A percentile compares a stretch with the other conserved stretches of the same genome.
phyloP scores from a whole-genome alignment of 2,888 invertebrate species.

The Teinopalpus imperialis region DNA sequence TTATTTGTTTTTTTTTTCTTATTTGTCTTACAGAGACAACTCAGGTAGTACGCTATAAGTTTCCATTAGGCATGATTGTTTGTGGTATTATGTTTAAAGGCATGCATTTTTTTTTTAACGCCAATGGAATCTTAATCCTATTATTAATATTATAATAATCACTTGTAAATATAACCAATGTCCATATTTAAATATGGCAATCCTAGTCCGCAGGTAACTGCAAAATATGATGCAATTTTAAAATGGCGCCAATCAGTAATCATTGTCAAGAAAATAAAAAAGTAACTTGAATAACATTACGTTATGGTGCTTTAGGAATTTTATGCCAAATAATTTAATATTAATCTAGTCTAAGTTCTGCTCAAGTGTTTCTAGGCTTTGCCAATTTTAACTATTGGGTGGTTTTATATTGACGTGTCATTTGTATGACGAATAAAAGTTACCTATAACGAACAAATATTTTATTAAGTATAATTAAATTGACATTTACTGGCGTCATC shows the following conservation, averaged over 20 bases:
- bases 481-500: too few species aligned
- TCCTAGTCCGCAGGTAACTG: constrained; percentile 26
- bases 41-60: constrained; percentile 5
- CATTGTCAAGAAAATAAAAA: constrained; percentile 2
- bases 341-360: constrained; percentile 24
- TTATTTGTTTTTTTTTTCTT: neutral
- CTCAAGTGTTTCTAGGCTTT: constrained; percentile 11
- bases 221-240: constrained; percentile 20
- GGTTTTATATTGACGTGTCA: constrained; percentile 16
- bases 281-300: too few species aligned
- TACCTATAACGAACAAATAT: too few species aligned
- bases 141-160: neutral
- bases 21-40: too few species aligned
- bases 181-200: constrained; percentile 2
- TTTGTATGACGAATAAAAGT: constrained; percentile 16
- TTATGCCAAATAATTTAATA: constrained; percentile 24
- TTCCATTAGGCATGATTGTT: constrained; percentile 32
- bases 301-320: constrained; percentile 23
- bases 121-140: constrained; percentile 19
- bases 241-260: constrained; percentile 1
- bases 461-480: too few species aligned
- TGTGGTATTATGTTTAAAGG: constrained; percentile 30
- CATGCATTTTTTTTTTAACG: constrained; percentile 33
- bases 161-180: constrained; percentile 11
- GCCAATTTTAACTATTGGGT: constrained; percentile 2